Evolutionary conservation across 2,797 vertebrate genomes (phyloP).

Genomic region (Champsocephalus gunnari): DNA sequence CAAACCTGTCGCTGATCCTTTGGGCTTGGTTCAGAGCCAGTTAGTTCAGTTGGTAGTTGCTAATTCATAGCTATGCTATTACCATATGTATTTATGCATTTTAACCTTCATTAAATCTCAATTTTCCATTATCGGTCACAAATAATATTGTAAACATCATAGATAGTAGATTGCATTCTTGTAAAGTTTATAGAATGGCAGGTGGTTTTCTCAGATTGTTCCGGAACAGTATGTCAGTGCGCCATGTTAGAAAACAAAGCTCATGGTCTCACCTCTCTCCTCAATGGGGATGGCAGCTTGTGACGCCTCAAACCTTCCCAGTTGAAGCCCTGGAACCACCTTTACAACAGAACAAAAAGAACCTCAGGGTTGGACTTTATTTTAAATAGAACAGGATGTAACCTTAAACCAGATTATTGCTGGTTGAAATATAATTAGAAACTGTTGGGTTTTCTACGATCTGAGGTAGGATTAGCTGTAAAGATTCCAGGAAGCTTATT

Average conservation of each 20-base stretch:
- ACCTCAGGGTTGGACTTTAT: neutral
- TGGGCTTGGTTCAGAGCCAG: too few species aligned
- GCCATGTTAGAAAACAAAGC: neutral
- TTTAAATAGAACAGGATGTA: neutral
- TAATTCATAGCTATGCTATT: too few species aligned
- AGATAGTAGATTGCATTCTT: neutral
- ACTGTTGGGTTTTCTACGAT: neutral
- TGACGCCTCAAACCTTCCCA: conserved; percentile 83
- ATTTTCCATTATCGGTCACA: neutral
- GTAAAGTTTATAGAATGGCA: neutral
- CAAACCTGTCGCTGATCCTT: too few species aligned
- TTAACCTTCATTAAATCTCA: neutral
- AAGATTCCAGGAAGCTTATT: too few species aligned
- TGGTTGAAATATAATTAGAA: neutral
- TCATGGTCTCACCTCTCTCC: conserved; percentile 78
- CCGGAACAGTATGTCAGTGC: neutral
- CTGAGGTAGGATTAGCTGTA: too few species aligned
- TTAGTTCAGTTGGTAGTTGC: too few species aligned
- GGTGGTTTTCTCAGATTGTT: neutral
- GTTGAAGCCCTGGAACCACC: conserved; percentile 89
- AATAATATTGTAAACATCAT: neutral
- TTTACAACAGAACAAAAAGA: conserved; percentile 41
- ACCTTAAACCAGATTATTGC: neutral
- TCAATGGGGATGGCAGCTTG: conserved; percentile 82
- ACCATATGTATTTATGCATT: neutral